Percentiles rank a stretch among this genome's conserved stretches.
These are phyloP conservation scores for Achatina immaculata DNA, from an alignment of 1,140 invertebrate genomes.

Conservation along the genomic window DNA sequence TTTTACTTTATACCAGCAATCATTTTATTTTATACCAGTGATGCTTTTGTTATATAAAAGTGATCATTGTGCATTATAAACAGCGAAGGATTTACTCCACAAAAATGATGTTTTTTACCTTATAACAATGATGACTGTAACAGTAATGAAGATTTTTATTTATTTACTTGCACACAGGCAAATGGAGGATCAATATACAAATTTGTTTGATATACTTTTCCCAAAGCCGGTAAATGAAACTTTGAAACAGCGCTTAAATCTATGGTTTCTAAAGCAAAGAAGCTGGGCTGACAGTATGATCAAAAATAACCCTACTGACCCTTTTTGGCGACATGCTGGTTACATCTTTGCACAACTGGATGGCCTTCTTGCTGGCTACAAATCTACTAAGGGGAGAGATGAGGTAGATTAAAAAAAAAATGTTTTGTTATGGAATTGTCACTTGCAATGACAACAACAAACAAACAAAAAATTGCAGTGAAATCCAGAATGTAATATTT, in stretches of 20 bases:
- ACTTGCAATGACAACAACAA: not conserved
- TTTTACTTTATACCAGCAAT: not conserved
- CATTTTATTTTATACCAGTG: not conserved
- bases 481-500: not conserved
- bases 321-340: conserved; percentile 60
- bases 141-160: not conserved
- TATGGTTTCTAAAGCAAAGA: conserved; percentile 54
- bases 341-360: conserved; percentile 60
- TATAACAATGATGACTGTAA: not conserved
- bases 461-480: not conserved
- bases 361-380: conserved; percentile 61
- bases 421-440: not conserved
- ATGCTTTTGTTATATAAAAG: not conserved
- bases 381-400: conserved; percentile 33
- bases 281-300: conserved; percentile 56
- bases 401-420: conserved; percentile 33
- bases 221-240: not conserved
- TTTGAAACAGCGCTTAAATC: not conserved
- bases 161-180: conserved; percentile 10
- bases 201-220: not conserved
- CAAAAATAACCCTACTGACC: conserved; percentile 44
- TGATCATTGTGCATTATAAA: not conserved
- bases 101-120: no score
- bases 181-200: conserved; percentile 30
- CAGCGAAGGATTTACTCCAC: not conserved